These are phyloP conservation scores for Hermodice carunculata DNA, from an alignment of 2,888 invertebrate genomes.

Conservation along the genomic window DNA sequence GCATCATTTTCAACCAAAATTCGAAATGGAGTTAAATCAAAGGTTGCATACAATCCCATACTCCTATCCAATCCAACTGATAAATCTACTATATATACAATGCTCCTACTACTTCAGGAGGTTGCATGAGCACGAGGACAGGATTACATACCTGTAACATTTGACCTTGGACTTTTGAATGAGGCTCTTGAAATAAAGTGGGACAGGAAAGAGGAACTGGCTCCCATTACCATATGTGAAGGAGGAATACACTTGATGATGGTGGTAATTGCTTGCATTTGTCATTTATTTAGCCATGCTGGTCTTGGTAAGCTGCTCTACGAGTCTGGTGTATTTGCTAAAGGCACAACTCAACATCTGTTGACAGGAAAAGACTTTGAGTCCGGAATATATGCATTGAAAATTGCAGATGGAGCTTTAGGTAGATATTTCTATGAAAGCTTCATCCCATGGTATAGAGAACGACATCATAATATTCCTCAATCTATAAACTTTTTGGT, in stretches of 20 bases:
- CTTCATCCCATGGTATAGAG: not conserved
- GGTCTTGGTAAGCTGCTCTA: not conserved
- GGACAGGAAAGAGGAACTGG: not conserved
- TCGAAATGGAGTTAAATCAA: not conserved
- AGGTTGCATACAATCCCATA: not conserved
- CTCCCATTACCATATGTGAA: not conserved
- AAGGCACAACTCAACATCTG: not conserved
- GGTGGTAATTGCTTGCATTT: not conserved
- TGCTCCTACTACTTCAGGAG: not conserved
- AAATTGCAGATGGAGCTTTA: no score
- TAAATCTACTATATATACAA: not conserved
- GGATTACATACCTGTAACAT: not conserved
- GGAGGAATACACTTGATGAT: not conserved
- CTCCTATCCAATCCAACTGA: not conserved
- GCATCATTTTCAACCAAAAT: no score
- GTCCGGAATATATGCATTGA: not conserved
- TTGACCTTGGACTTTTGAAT: not conserved
- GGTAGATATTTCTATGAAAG: not conserved
- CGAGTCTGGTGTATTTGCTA: conserved; percentile 1
- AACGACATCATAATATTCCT: not conserved
- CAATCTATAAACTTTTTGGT: not conserved
- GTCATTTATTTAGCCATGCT: not conserved
- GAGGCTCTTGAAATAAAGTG: not conserved
- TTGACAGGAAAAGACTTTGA: not conserved
- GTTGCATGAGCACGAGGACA: not conserved